phyloP scores from a whole-genome alignment of 2,113 vertebrate genomes.

The Gnathonemus echidnorhynchus region DNA sequence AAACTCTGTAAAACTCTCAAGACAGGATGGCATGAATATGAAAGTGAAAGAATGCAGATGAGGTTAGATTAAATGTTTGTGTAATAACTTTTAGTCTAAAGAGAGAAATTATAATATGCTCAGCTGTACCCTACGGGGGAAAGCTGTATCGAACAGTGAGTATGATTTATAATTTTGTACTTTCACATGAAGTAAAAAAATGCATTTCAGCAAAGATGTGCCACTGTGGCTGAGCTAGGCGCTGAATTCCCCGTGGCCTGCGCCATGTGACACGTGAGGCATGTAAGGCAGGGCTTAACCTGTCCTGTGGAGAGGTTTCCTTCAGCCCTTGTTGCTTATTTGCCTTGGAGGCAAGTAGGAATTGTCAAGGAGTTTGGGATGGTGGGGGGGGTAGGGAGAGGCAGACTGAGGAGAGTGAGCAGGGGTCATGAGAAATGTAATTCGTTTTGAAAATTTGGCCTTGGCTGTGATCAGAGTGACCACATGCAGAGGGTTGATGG shows the following conservation, averaged over 20 bases:
- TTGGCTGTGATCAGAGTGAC: not conserved
- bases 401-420: not conserved
- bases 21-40: not conserved
- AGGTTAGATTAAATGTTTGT: not conserved
- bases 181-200: not conserved
- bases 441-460: not conserved
- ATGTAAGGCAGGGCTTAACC: not conserved
- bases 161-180: not conserved
- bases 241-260: not conserved
- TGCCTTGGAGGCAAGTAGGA: not conserved
- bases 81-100: not conserved
- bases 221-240: not conserved
- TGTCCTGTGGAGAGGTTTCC: not conserved
- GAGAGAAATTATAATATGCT: not conserved
- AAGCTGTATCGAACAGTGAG: not conserved
- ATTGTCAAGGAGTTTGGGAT: not conserved
- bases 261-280: not conserved
- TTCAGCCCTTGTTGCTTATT: not conserved
- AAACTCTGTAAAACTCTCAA: not conserved
- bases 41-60: not conserved
- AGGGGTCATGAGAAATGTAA: not conserved
- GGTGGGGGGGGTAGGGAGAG: too few relatives aligned
- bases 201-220: not conserved
- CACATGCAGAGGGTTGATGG: not conserved
- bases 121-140: not conserved